Base-by-base conservation (phyloP, 2,888 invertebrate genomes). In the Callyntrura sp. region DNA sequence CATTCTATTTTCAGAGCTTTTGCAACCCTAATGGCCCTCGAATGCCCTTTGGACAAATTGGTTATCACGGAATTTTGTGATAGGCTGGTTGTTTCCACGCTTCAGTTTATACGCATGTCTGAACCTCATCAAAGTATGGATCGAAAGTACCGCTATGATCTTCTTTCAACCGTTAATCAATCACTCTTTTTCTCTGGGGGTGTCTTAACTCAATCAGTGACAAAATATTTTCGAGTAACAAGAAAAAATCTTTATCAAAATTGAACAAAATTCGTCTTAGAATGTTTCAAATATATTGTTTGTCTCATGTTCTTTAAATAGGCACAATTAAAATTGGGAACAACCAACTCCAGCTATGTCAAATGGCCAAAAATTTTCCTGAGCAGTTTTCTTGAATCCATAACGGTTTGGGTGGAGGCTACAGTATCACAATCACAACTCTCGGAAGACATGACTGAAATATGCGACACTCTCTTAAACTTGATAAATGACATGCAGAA, bases 391-490 rank as follows among this genome's bases (percentile, higher is more conserved):
- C 76, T 88, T 11, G 76, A 86, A 45, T 88, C 81, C 3, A 25
- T 91, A 0, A 48, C 90, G 4, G 85, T 81, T 4, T 93, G 93
- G 93, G 84, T 92, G 20, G 92, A 92, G 45, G 23, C 84, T 9
- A 57, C 87, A 11, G 85, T 92, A 25, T 85, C 90, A 2, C 65
- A 78, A n/a, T 88, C 91, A 51, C 91, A 89, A 45, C 78, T 88
- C n/a, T 55, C 90, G 1, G 90, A 90, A 17, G 90, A 91, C n/a
- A 91, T 91, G 8, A n/a, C 82, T 2, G 90, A 90, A 51, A 92
- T 93, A 8, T 87, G 91, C 48, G 89, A 79, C 5, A 23, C 68
- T 25, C 25, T 92, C 0, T 17, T 92, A 14, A 17, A 60, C 23
- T 79, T 91, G 45, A 82, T 92, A 43, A 91, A 92, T 68, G 78